phyloP scores from a whole-genome alignment of 2,888 invertebrate species.

The Pheosia gnoma region DNA sequence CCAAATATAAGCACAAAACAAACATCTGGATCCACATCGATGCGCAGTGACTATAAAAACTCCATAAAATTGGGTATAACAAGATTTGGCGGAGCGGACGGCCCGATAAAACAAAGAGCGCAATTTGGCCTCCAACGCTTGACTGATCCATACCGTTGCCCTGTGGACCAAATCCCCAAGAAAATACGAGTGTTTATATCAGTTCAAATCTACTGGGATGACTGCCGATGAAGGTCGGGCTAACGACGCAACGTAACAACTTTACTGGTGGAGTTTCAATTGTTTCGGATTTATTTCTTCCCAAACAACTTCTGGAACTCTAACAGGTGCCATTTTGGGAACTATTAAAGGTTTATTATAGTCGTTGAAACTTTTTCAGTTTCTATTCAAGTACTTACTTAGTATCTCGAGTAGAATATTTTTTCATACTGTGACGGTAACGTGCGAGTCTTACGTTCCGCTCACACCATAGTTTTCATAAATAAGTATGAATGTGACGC shows the following conservation, averaged over 20 bases:
- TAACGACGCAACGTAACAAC: conserved; percentile 52
- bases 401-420: conserved; percentile 1
- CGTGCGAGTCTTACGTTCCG: too few species aligned
- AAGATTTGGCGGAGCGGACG: conserved; percentile 59
- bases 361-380: conserved; percentile 20
- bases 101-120: conserved; percentile 64
- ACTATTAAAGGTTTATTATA: conserved; percentile 30
- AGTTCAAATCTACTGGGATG: conserved; percentile 58
- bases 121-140: conserved; percentile 62
- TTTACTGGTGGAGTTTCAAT: conserved; percentile 50
- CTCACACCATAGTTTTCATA: too few species aligned
- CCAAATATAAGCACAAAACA: conserved; percentile 18
- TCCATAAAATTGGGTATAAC: conserved; percentile 51
- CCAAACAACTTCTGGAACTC: conserved; percentile 16
- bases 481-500: too few species aligned
- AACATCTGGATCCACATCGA: conserved; percentile 17
- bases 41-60: conserved; percentile 57
- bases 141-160: conserved; percentile 65
- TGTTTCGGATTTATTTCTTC: conserved; percentile 50
- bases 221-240: conserved; percentile 48
- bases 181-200: conserved; percentile 63
- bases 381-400: conserved; percentile 11
- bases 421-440: too few species aligned
- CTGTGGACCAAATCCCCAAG: conserved; percentile 53
- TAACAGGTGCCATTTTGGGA: conserved; percentile 27